phyloP scores from a whole-genome alignment of 1,140 invertebrate species.

The Melanaphis sacchari region DNA sequence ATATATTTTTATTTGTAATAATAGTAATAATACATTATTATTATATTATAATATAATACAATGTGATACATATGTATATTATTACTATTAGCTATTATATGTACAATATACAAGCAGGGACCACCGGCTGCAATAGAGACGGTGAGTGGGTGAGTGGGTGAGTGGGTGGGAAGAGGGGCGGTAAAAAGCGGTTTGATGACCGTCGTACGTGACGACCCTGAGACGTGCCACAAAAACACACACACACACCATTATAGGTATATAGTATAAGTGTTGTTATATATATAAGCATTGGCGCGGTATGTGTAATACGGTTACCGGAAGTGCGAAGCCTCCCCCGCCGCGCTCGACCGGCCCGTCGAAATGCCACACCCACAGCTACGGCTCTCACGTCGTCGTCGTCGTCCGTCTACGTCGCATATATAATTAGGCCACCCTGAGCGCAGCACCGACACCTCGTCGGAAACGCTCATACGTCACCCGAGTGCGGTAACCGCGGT shows the following conservation, averaged over 20 bases:
- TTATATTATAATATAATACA: not conserved
- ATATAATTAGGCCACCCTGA: slow-evolving; percentile 50
- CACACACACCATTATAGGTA: not conserved
- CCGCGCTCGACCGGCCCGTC: not conserved
- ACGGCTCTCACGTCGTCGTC: not conserved
- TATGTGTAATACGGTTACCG: slow-evolving; percentile 39
- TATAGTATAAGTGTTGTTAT: not conserved
- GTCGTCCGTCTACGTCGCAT: not conserved
- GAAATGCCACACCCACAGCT: slow-evolving; percentile 44
- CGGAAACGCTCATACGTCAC: slow-evolving; percentile 22
- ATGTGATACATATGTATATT: not conserved
- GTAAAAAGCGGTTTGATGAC: slow-evolving; percentile 5
- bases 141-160: not conserved
- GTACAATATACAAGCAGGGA: not conserved
- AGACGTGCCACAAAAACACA: not conserved
- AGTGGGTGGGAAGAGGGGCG: not conserved
- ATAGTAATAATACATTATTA: not conserved
- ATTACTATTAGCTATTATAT: not conserved
- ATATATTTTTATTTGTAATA: no score
- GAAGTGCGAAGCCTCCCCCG: slow-evolving; percentile 37
- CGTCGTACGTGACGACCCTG: not conserved
- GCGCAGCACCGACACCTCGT: slow-evolving; percentile 38
- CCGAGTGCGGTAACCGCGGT: not conserved
- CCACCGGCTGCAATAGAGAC: not conserved
- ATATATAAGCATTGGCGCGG: not conserved